These are phyloP conservation scores for Coryphaenoides rupestris DNA, from an alignment of 2,113 vertebrate genomes.

Conservation along the genomic window DNA sequence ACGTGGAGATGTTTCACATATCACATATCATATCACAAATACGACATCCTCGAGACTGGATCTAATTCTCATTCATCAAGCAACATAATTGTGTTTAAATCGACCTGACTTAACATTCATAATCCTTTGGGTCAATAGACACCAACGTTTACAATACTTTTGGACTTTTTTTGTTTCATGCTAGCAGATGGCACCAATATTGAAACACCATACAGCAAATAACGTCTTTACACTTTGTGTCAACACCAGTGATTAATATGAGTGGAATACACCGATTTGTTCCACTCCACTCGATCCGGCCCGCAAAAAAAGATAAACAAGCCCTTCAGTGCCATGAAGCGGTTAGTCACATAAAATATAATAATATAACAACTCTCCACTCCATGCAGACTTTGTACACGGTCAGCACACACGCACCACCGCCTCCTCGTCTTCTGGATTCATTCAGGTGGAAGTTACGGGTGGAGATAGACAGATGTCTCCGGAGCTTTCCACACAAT, in stretches of 20 bases:
- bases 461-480: slow-evolving; percentile 60
- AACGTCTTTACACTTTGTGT: slow-evolving; percentile 35
- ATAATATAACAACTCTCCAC: not conserved
- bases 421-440: slow-evolving; percentile 38
- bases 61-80: slow-evolving; percentile 1
- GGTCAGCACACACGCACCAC: slow-evolving; percentile 21
- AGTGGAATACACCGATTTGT: slow-evolving; percentile 63
- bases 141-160: slow-evolving; percentile 11
- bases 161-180: slow-evolving; percentile 32
- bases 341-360: slow-evolving; percentile 56
- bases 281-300: slow-evolving; percentile 33
- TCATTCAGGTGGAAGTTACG: slow-evolving; percentile 57
- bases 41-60: not conserved
- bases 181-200: slow-evolving; percentile 44
- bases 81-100: slow-evolving; percentile 6
- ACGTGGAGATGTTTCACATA: not conserved
- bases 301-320: slow-evolving; percentile 60
- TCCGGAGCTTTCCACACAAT: slow-evolving; percentile 30
- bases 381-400: slow-evolving; percentile 35
- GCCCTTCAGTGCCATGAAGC: slow-evolving; percentile 44
- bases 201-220: slow-evolving; percentile 38
- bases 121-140: slow-evolving; percentile 17
- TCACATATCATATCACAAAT: not conserved
- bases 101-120: not conserved
- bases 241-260: slow-evolving; percentile 31